phyloP scores from a whole-genome alignment of 53 echinoderm and acorn worm genomes.

The Actinopyga echinites region DNA sequence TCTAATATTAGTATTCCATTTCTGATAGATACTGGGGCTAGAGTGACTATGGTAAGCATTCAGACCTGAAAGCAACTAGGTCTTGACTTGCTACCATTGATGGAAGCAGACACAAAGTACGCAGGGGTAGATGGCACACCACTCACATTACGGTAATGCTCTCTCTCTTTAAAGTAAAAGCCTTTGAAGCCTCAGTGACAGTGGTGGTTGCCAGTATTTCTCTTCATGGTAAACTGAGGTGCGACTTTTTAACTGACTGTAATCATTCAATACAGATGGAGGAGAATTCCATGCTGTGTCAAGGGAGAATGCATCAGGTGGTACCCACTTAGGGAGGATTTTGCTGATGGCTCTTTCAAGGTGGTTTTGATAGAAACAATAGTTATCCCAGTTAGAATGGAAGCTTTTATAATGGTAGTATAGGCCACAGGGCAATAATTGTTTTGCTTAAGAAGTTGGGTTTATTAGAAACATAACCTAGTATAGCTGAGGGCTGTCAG shows the following conservation, averaged over 20 bases:
- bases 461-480: background rate
- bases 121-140: background rate
- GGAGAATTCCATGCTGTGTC: background rate
- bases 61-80: slow-evolving; percentile 8
- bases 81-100: background rate
- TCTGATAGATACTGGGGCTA: slow-evolving; percentile 17
- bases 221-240: background rate
- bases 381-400: background rate
- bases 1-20: slow-evolving; percentile 14
- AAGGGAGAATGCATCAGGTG: background rate
- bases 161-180: background rate
- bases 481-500: background rate
- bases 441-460: background rate
- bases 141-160: background rate
- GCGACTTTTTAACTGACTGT: background rate
- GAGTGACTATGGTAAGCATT: background rate
- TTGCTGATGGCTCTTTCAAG: background rate
- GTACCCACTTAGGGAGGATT: background rate
- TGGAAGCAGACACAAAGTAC: background rate
- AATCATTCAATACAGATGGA: background rate
- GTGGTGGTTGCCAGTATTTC: slow-evolving; percentile 8
- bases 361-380: background rate
- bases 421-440: background rate
- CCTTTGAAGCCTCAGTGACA: background rate
- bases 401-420: background rate